Conservation (phyloP, 1,140 invertebrate species). For the Chrysoperla carnea region DNA sequence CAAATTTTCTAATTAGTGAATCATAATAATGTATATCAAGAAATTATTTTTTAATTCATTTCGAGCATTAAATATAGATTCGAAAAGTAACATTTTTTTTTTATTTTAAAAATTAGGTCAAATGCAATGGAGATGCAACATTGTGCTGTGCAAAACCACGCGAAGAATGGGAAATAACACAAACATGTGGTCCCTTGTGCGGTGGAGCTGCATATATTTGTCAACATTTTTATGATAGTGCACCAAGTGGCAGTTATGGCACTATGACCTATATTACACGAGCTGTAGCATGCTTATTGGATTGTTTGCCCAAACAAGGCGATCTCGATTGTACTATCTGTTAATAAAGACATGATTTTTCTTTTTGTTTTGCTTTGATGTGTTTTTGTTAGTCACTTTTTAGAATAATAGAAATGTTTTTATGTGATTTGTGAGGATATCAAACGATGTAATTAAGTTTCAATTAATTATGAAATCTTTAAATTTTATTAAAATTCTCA, state of each 20-base stretch:
- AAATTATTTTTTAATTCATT: constrained; percentile 1
- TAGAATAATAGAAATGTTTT: no score
- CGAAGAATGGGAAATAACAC: constrained; percentile 36
- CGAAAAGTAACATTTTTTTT: constrained; percentile 6
- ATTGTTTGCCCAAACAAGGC: constrained; percentile 54
- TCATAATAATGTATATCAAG: no score
- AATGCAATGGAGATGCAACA: constrained; percentile 74
- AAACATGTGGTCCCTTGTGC: constrained; percentile 53
- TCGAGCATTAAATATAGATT: background rate
- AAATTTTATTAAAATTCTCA: no score
- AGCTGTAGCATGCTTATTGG: constrained; percentile 56
- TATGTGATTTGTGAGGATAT: no score
- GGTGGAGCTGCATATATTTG: constrained; percentile 89
- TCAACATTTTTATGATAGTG: constrained; percentile 94
- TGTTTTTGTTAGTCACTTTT: no score
- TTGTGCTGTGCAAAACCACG: constrained; percentile 71
- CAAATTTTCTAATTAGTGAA: no score
- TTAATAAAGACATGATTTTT: constrained; percentile 21
- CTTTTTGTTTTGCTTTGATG: background rate
- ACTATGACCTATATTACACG: constrained; percentile 95
- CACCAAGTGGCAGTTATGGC: constrained; percentile 90
- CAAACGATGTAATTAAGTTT: no score
- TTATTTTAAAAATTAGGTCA: constrained; percentile 35
- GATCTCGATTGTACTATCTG: constrained; percentile 67
- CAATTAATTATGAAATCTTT: no score